A percentile compares a stretch with the other conserved stretches of the same genome.
Conservation (phyloP, 2,888 invertebrate genomes). For the Dermolepida albohirtum region DNA sequence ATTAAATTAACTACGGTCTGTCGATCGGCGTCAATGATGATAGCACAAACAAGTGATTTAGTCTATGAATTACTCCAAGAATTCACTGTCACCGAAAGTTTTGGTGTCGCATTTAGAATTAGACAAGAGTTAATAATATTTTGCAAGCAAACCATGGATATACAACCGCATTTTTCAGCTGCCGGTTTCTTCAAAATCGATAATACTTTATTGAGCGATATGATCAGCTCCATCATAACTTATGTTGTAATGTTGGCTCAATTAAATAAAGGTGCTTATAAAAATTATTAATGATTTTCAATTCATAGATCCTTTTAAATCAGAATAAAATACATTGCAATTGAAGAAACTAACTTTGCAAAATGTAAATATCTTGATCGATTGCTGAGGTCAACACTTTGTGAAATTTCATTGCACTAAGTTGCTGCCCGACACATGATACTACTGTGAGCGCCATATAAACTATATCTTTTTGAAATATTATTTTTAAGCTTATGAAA, state of each 20-base stretch:
- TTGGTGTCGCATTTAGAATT: neutral
- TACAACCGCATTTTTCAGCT: slow-evolving; percentile 20
- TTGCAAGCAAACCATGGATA: slow-evolving; percentile 15
- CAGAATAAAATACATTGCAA: too few relatives aligned
- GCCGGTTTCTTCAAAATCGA: slow-evolving; percentile 27
- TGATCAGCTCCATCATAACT: slow-evolving; percentile 19
- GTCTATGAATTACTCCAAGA: slow-evolving; percentile 29
- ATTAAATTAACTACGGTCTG: slow-evolving; percentile 9
- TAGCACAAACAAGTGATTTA: slow-evolving; percentile 8
- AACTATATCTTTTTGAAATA: too few relatives aligned
- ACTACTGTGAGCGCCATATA: too few relatives aligned
- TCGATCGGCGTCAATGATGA: neutral
- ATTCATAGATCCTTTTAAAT: too few relatives aligned
- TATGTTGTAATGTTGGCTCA: slow-evolving; percentile 30
- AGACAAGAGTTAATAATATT: slow-evolving; percentile 30
- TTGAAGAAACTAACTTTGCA: too few relatives aligned
- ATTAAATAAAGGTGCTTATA: slow-evolving; percentile 11
- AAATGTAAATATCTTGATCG: too few relatives aligned
- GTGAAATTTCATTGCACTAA: too few relatives aligned
- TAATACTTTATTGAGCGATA: slow-evolving; percentile 1
- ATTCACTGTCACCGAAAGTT: slow-evolving; percentile 3
- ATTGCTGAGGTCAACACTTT: too few relatives aligned
- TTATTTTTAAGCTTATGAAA: too few relatives aligned
- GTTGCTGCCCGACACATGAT: too few relatives aligned
- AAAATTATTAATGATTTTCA: too few relatives aligned